Base-by-base conservation (phyloP, 2,113 vertebrate genomes). In the Poecilia latipinna region DNA sequence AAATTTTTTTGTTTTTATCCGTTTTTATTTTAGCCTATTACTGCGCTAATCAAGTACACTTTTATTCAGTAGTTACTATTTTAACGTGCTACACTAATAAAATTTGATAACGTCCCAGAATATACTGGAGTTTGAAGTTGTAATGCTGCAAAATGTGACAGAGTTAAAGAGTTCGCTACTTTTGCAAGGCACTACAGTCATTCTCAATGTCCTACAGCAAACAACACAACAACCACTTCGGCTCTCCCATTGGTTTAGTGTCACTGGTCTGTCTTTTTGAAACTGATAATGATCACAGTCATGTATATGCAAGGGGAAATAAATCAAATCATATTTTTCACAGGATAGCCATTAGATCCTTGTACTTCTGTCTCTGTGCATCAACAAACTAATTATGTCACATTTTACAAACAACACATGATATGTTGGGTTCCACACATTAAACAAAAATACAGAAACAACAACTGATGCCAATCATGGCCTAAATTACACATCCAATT, bases 401-500 rank as follows among this genome's bases (percentile, higher is more conserved):
- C 22, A 79, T 82, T 79, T 65, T 67, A 68, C 61, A 54, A 61
- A 42, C 70, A 74, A 65, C 72, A 74, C 35, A 63, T 29, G n/a
- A 26, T 26, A 67, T 48, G 42, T 42, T 12, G 67, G 32, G 60
- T 78, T 76, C 42, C 65, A 66, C 39, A 68, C 67, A 82, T 68
- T 83, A 63, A 82, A 67, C 73, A 48, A 64, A 1, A n/a, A n/a
- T n/a, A n/a, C n/a, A n/a, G n/a, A n/a, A 35, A 70, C 8, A 62
- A 24, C 39, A 65, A 61, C 57, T 66, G 31, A 82, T 82, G 73
- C 57, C 78, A 72, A 65, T 57, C 54, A 75, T 60, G 72, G 63
- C 65, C 62, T 28, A 73, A 70, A 78, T 80, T 79, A 54, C 35
- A 74, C 69, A 68, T 71, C 74, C 74, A 81, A 60, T 48, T 72